Evolutionary conservation across 1,140 invertebrate genomes (phyloP).

Genomic region (Hirudo medicinalis): DNA sequence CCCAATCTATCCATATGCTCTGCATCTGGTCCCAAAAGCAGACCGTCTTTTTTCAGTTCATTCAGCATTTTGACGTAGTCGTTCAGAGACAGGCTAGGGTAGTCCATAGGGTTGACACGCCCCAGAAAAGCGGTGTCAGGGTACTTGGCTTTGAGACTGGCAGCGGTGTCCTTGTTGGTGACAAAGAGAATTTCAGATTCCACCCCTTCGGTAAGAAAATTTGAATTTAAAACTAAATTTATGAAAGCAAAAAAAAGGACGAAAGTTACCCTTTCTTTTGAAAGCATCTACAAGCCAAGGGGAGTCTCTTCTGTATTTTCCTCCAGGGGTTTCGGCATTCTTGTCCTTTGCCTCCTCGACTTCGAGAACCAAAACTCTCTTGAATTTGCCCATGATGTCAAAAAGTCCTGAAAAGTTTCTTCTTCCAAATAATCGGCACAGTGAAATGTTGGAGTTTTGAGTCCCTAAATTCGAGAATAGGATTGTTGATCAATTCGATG

Average conservation of each 20-base stretch:
- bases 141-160: slow-evolving; percentile 15
- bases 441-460: slow-evolving; percentile 4
- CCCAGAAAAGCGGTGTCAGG: slow-evolving; percentile 23
- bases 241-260: neutral
- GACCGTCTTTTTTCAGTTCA: slow-evolving; percentile 17
- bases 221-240: neutral
- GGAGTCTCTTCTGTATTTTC: slow-evolving; percentile 22
- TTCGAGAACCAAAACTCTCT: slow-evolving; percentile 22
- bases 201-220: slow-evolving; percentile 10
- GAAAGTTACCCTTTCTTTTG: slow-evolving; percentile 18
- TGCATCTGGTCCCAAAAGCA: slow-evolving; percentile 20
- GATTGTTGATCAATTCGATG: neutral
- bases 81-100: slow-evolving; percentile 16
- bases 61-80: slow-evolving; percentile 20
- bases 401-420: neutral
- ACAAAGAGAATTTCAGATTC: slow-evolving; percentile 21
- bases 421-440: neutral
- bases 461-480: neutral
- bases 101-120: slow-evolving; percentile 24
- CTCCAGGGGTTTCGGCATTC: slow-evolving; percentile 22
- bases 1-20: slow-evolving; percentile 23
- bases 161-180: slow-evolving; percentile 20
- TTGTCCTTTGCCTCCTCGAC: slow-evolving; percentile 23
- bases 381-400: slow-evolving; percentile 22
- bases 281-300: slow-evolving; percentile 23